These are phyloP conservation scores for Apocrypta bakeri DNA, from an alignment of 1,140 invertebrate species.

Conservation along the genomic window DNA sequence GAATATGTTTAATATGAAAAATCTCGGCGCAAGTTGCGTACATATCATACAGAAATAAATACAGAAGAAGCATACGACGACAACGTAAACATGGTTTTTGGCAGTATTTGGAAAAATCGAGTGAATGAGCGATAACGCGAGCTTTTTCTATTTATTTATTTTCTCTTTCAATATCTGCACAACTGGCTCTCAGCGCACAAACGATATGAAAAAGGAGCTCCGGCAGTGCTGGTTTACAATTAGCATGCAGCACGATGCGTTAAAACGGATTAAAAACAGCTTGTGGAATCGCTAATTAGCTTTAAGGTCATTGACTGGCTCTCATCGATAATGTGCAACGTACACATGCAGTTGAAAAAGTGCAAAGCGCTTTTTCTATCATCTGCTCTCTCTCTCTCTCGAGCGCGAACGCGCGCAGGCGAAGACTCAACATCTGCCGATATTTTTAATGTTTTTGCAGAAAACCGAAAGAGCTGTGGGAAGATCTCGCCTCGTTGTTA, in stretches of 20 bases:
- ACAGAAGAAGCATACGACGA: no score
- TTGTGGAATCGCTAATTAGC: slow-evolving; percentile 45
- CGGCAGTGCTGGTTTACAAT: slow-evolving; percentile 21
- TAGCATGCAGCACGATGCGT: slow-evolving; percentile 40
- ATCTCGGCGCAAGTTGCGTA: no score
- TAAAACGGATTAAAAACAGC: slow-evolving; percentile 49
- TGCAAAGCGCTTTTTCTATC: not conserved
- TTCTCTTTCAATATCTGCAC: slow-evolving; percentile 33
- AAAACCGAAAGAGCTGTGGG: not conserved
- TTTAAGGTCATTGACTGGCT: slow-evolving; percentile 41
- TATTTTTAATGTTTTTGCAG: slow-evolving; percentile 24
- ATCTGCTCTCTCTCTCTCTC: not conserved
- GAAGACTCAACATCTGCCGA: not conserved
- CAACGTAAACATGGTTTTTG: no score
- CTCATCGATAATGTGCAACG: slow-evolving; percentile 30
- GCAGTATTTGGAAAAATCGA: slow-evolving; percentile 18
- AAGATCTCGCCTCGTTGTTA: not conserved
- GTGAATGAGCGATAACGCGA: slow-evolving; percentile 44
- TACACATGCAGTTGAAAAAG: slow-evolving; percentile 33
- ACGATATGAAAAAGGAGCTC: not conserved
- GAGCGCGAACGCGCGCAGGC: no score
- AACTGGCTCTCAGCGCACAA: slow-evolving; percentile 19
- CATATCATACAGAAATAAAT: no score
- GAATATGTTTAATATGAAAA: no score
- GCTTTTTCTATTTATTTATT: slow-evolving; percentile 30